A percentile compares a stretch with the other conserved stretches of the same genome.
These are phyloP conservation scores for Eurystomus glaucurus DNA, from an alignment of 2,797 vertebrate genomes.

Conservation along the genomic window DNA sequence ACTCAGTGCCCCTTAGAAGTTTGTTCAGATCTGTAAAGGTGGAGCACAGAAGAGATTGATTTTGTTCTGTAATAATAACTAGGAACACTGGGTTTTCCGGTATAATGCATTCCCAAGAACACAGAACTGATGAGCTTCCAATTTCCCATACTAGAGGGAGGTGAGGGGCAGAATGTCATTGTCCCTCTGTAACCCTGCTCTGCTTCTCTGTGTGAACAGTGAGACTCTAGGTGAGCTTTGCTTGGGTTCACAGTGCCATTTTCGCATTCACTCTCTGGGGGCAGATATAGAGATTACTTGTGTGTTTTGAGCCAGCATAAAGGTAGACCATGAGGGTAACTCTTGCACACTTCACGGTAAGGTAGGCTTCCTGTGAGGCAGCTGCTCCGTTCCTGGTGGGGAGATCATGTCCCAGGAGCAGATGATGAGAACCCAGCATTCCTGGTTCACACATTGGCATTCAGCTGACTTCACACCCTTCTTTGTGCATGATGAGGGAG, in stretches of 20 bases:
- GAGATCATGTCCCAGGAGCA: neutral
- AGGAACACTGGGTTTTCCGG: neutral
- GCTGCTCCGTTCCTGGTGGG: neutral
- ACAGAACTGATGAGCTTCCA: neutral
- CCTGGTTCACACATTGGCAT: neutral
- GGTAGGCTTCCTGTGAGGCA: neutral
- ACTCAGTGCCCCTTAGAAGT: neutral
- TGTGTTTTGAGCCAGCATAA: neutral
- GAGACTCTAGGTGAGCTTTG: neutral
- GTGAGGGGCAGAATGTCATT: neutral
- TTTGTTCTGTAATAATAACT: neutral
- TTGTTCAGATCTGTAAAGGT: neutral
- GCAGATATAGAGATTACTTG: neutral
- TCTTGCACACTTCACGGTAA: fast-evolving
- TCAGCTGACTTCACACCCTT: neutral
- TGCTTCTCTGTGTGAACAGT: neutral
- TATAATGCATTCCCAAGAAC: neutral
- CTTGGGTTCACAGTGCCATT: neutral
- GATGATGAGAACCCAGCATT: neutral
- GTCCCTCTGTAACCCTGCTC: neutral
- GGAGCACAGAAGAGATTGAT: neutral
- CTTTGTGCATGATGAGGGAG: neutral
- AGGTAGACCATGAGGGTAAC: neutral
- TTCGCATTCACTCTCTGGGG: neutral
- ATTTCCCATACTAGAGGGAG: neutral